A percentile compares a stretch with the other conserved stretches of the same genome.
phyloP scores from a whole-genome alignment of 1,140 invertebrate species.

The Tetramorium simillimum region DNA sequence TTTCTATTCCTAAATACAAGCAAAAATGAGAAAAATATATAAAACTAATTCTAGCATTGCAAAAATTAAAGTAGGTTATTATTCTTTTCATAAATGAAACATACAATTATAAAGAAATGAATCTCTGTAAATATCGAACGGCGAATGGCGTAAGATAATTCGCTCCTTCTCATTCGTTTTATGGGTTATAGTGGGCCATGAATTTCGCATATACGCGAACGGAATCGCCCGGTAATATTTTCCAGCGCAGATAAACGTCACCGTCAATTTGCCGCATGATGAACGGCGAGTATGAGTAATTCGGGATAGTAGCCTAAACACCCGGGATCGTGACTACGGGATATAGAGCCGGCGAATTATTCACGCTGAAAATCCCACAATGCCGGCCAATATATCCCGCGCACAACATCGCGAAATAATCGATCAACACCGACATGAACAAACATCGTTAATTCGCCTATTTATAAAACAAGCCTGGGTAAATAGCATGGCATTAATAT shows the following conservation, averaged over 20 bases:
- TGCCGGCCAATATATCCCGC: not conserved
- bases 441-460: slow-evolving; percentile 19
- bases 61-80: not conserved
- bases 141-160: not conserved
- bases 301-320: slow-evolving; percentile 28
- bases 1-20: not conserved
- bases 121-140: not conserved
- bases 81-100: not conserved
- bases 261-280: slow-evolving; percentile 34
- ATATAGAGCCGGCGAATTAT: slow-evolving; percentile 18
- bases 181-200: not conserved
- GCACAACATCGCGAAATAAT: slow-evolving; percentile 34
- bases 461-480: slow-evolving; percentile 2
- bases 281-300: slow-evolving; percentile 33
- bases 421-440: slow-evolving; percentile 7
- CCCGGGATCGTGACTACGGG: not conserved
- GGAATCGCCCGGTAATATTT: slow-evolving; percentile 7
- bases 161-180: not conserved
- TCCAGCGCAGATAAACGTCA: slow-evolving; percentile 27
- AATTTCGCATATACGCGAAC: not conserved
- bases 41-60: not conserved
- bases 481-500: slow-evolving; percentile 38
- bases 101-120: not conserved
- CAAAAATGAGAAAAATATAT: not conserved
- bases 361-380: slow-evolving; percentile 19